Evolutionary conservation across 2,888 invertebrate genomes (phyloP).

Genomic region (Notocelia uddmanniana): DNA sequence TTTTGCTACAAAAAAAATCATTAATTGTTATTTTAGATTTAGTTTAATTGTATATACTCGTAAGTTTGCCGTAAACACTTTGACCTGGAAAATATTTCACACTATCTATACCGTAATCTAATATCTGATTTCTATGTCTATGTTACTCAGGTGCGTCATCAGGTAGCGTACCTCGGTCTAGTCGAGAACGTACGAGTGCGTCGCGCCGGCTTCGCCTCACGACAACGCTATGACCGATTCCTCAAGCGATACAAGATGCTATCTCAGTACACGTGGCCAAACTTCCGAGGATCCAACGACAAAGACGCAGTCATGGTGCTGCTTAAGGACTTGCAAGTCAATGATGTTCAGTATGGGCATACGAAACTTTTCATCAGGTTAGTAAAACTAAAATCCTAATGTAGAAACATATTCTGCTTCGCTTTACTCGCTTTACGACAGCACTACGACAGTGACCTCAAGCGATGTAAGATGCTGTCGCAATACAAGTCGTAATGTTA

Average conservation of each 20-base stretch:
- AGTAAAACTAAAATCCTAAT: background rate
- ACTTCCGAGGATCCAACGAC: slow-evolving; percentile 92
- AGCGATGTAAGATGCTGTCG: slow-evolving; percentile 98
- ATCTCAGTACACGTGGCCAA: slow-evolving; percentile 98
- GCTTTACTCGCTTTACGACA: slow-evolving; percentile 97
- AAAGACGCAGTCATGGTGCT: slow-evolving; percentile 94
- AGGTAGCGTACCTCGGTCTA: slow-evolving; percentile 94
- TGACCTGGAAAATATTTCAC: too few species aligned
- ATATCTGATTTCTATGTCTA: background rate
- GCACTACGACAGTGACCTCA: slow-evolving; percentile 96
- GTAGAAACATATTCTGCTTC: slow-evolving; percentile 84
- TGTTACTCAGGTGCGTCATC: slow-evolving; percentile 84
- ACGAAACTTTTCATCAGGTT: slow-evolving; percentile 97
- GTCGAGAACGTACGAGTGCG: slow-evolving; percentile 98
- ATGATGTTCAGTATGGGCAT: slow-evolving; percentile 97
- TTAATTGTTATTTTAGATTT: too few species aligned
- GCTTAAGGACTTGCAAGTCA: slow-evolving; percentile 90
- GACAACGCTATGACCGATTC: slow-evolving; percentile 97
- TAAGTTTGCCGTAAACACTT: too few species aligned
- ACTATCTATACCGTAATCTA: too few species aligned
- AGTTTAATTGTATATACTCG: too few species aligned
- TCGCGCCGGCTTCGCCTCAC: slow-evolving; percentile 98
- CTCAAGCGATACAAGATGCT: slow-evolving; percentile 98
- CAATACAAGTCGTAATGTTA: slow-evolving; percentile 94
- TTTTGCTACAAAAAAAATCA: too few species aligned